Conservation (phyloP, 2,888 invertebrate genomes). For the Plebejus argus region DNA sequence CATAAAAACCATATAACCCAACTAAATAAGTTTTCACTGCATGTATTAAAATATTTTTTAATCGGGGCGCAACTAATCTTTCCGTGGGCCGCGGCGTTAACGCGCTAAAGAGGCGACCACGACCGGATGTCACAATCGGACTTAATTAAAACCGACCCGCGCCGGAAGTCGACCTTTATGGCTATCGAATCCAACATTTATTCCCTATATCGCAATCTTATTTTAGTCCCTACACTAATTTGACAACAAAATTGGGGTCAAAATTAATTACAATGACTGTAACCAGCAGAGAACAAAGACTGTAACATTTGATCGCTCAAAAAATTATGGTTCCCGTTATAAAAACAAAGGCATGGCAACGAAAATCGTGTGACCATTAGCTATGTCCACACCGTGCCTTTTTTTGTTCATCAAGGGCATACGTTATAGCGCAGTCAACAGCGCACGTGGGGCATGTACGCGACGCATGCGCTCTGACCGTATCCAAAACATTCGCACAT, state of each 20-base stretch:
- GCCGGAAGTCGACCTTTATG: conserved; percentile 34
- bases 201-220: conserved; percentile 25
- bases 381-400: too few relatives aligned
- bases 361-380: too few relatives aligned
- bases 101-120: conserved; percentile 39
- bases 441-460: too few relatives aligned
- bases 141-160: conserved; percentile 57
- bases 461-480: too few relatives aligned
- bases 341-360: too few relatives aligned
- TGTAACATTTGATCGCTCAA: too few relatives aligned
- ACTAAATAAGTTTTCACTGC: background rate
- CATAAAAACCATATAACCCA: background rate
- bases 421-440: too few relatives aligned
- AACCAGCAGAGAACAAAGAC: too few relatives aligned
- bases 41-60: conserved; percentile 17
- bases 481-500: too few relatives aligned
- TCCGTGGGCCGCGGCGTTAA: conserved; percentile 13
- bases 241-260: background rate
- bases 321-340: too few relatives aligned
- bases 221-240: background rate
- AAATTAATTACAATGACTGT: background rate
- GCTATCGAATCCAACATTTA: conserved; percentile 15
- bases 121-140: conserved; percentile 52
- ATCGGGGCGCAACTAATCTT: conserved; percentile 16
- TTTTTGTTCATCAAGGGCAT: too few relatives aligned